Base-by-base conservation (phyloP, 2,888 invertebrate genomes). In the Eristalis pertinax region DNA sequence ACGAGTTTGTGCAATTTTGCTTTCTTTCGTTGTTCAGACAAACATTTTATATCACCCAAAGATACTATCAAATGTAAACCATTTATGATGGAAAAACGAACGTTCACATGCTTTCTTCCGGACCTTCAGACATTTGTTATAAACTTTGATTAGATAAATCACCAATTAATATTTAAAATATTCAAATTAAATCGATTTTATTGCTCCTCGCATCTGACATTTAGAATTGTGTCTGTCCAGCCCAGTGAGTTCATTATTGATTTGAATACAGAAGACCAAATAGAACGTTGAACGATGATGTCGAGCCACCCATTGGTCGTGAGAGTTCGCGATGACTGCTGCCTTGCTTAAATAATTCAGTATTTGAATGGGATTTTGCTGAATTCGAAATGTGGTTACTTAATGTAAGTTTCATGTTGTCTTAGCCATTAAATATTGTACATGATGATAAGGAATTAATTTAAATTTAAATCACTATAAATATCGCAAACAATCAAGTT, bases 131-230 rank as follows among this genome's bases (percentile, higher is more conserved):
- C 65, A 83, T 86, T 78, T 86, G 38, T 78, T 79, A 69, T 60
- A 70, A 87, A 76, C 11, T 50, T 50, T 84, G 76, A 84, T 87
- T 79, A 84, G 72, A 87, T 87, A 87, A 87, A 87, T 87, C 79
- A 87, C 76, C 87, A 84, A 87, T 87, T 87, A 87, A 84, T 84
- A 83, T 84, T 76, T 87, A 84, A 87, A 87, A 84, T 87, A 87
- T 87, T 87, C 87, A 87, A 87, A 87, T 87, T 72, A 80, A 87
- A 87, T 87, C 73, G 73, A 87, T 87, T 87, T 76, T 78, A 82
- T 86, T 82, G 82, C 41, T 82, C 69, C 72, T 41, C 64, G 58
- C 76, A 76, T 87, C 68, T 82, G 86, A 86, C 83, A 83, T 86
- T 86, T 74, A 22, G 65, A 76, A 67, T 73, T 70, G 68, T 32